Evolutionary conservation across 2,888 invertebrate genomes (phyloP).

Genomic region (Automeris io): DNA sequence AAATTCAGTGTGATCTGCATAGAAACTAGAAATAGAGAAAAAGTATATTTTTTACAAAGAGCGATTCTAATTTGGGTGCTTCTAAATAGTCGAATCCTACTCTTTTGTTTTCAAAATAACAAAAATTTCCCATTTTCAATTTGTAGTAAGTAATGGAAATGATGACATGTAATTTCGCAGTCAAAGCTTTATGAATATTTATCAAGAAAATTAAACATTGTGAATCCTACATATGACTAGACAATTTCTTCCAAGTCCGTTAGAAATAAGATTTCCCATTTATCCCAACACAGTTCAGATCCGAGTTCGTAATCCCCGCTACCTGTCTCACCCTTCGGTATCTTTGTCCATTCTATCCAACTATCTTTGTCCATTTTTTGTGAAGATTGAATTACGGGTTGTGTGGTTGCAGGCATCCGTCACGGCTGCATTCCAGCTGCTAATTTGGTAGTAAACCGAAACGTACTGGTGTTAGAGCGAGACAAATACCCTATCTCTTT

Average conservation of each 20-base stretch:
- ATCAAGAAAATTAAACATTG: no score
- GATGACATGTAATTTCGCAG: no score
- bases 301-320: conserved; percentile 44
- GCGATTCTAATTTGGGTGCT: no score
- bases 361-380: conserved; percentile 55
- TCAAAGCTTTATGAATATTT: no score
- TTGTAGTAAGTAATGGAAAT: no score
- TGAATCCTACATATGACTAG: no score
- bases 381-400: conserved; percentile 64
- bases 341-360: conserved; percentile 43
- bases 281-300: conserved; percentile 12
- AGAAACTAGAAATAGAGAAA: no score
- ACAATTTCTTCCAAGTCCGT: neutral
- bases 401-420: conserved; percentile 65
- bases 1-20: no score
- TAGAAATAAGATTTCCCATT: conserved; percentile 12
- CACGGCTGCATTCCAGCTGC: conserved; percentile 63
- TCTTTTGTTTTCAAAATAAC: no score
- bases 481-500: conserved; percentile 17
- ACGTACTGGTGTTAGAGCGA: conserved; percentile 16
- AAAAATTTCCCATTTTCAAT: no score
- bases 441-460: conserved; percentile 42
- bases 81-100: no score
- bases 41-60: no score
- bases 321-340: conserved; percentile 66